Percentiles rank a stretch among this genome's conserved stretches.
These are phyloP conservation scores for Erannis defoliaria DNA, from an alignment of 2,888 invertebrate species.

Conservation along the genomic window DNA sequence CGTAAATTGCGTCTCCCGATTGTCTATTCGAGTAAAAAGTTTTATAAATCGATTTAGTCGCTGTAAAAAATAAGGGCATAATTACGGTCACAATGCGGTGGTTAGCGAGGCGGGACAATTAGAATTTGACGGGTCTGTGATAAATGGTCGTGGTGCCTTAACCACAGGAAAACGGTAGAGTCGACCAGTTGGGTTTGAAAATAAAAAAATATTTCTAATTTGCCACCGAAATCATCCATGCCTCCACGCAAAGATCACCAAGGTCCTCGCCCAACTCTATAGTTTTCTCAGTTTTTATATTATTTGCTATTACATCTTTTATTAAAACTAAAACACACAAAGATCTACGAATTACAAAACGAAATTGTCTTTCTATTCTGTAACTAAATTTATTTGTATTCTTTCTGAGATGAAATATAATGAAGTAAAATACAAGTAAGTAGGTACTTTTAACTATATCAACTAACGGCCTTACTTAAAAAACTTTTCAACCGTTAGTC, in stretches of 20 bases:
- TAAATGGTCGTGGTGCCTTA: conserved; percentile 77
- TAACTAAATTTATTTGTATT: too few relatives aligned
- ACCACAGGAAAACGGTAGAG: conserved; percentile 62
- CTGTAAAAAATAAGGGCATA: conserved; percentile 81
- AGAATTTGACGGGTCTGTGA: conserved; percentile 84
- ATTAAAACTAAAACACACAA: too few relatives aligned
- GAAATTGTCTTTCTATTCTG: too few relatives aligned
- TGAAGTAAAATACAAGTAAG: too few relatives aligned
- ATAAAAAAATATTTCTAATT: neutral
- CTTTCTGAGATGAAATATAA: too few relatives aligned
- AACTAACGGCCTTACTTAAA: too few relatives aligned
- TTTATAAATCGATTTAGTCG: conserved; percentile 72
- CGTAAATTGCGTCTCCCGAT: conserved; percentile 68
- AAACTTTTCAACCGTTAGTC: too few relatives aligned
- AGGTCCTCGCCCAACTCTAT: too few relatives aligned
- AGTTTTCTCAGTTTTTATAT: neutral
- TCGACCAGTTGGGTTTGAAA: conserved; percentile 43
- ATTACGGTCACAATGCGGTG: conserved; percentile 83
- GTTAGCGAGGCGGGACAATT: conserved; percentile 84
- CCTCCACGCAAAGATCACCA: too few relatives aligned
- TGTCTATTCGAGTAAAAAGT: conserved; percentile 65
- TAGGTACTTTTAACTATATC: too few relatives aligned
- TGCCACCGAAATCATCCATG: neutral
- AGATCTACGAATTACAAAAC: too few relatives aligned
- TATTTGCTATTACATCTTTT: neutral